These are phyloP conservation scores for Bemisia tabaci DNA, from an alignment of 1,140 invertebrate species.

Conservation along the genomic window DNA sequence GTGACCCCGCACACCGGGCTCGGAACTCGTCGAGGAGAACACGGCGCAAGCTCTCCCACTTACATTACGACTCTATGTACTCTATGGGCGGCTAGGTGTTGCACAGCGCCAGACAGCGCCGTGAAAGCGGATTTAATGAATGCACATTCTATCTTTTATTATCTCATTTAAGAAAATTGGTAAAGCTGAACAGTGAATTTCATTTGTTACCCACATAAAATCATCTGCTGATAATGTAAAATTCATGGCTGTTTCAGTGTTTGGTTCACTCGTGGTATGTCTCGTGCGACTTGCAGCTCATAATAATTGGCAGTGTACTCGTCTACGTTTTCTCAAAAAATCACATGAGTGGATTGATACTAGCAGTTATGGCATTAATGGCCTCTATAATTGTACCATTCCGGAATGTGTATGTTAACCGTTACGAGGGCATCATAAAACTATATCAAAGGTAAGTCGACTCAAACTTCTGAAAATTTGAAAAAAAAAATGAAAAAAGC, in stretches of 20 bases:
- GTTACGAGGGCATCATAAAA: conserved; percentile 8
- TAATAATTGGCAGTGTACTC: conserved; percentile 59
- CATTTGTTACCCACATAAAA: too few species aligned
- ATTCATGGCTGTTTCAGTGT: conserved; percentile 59
- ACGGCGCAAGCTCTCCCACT: too few species aligned
- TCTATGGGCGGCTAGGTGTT: too few species aligned
- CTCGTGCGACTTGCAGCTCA: conserved; percentile 74
- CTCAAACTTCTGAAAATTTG: neutral
- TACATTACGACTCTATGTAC: too few species aligned
- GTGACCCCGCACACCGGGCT: too few species aligned
- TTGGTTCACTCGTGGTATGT: conserved; percentile 86
- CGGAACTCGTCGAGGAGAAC: too few species aligned
- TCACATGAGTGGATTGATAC: neutral
- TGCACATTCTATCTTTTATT: too few species aligned
- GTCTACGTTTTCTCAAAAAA: conserved; percentile 40
- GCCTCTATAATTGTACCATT: conserved; percentile 4
- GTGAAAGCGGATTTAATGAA: too few species aligned
- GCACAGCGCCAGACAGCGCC: too few species aligned
- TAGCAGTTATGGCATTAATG: neutral
- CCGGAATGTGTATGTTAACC: conserved; percentile 1
- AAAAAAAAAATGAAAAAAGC: neutral
- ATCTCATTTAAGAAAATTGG: too few species aligned
- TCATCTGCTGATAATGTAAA: too few species aligned
- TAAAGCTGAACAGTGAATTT: too few species aligned
- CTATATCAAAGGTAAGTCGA: conserved; percentile 7